Evolutionary conservation across 2,113 vertebrate species (phyloP), one percentile per base, ranked within the genome.

Genomic region (Calyptommatus sinebrachiatus): DNA sequence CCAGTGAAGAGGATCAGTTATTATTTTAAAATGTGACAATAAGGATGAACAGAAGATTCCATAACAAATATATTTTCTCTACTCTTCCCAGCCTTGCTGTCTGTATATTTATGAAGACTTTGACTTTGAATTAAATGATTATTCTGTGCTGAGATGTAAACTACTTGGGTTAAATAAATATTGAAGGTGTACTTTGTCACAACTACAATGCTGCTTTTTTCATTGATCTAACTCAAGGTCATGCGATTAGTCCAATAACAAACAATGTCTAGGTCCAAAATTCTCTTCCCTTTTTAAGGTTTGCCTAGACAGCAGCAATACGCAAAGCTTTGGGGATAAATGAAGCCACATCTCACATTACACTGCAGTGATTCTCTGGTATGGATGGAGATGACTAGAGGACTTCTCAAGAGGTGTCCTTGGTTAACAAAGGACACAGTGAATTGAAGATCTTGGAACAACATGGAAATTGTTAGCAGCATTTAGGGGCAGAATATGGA

Each of bases 361-460:
- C 21, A 61, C 46, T 6, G 0, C 2, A 1, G 20, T 70, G 72
- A 89, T 61, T 11, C 26, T 10, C 31, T 1, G n/a, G 20, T 74
- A 63, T 70, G 66, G 60, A 41, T 20, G 8, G 7, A 21, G 28
- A 63, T 66, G 73, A 73, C 67, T 1, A 0, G n/a, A 50, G 73
- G 71, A 85, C 62, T 63, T 80, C 76, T 20, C 0, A 45, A 29
- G 50, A 61, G 41, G 60, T 83, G 74, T 78, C 83, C 1, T 74
- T 29, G 71, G 77, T 79, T 76, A 35, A 31, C 0, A n/a, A 22
- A 82, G 79, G 77, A 77, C 1, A 21, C 28, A 71, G 63, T 73
- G 82, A 77, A 57, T 24, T 7, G 11, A 84, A 86, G 63, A 81
- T 61, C 14, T 50, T 73, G 31, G 73, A 80, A 72, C 70, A 66